phyloP scores from a whole-genome alignment of 2,797 vertebrate species.

The Crocodylus rhombifer region DNA sequence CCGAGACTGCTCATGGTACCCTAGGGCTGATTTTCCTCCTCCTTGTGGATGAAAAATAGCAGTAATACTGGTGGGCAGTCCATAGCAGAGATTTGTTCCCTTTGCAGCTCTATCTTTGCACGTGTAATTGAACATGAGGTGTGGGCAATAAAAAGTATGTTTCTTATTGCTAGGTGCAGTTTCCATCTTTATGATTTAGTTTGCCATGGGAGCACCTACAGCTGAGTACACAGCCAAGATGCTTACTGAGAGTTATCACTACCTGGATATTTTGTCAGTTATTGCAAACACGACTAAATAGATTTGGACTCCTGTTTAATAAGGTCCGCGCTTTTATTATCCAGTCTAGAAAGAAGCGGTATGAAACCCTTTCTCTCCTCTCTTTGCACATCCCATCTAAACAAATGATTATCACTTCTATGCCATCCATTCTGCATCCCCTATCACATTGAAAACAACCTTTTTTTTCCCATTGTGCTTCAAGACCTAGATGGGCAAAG shows the following conservation, averaged over 20 bases:
- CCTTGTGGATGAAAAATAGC: rapidly evolving
- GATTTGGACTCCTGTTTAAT: not conserved
- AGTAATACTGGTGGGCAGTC: rapidly evolving
- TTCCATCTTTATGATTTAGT: not conserved
- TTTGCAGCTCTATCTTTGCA: rapidly evolving
- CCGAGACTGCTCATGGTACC: not conserved
- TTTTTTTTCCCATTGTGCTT: no score
- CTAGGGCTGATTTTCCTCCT: rapidly evolving
- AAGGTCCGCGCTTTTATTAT: not conserved
- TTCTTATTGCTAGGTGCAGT: not conserved
- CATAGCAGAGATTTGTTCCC: not conserved
- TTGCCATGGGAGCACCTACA: not conserved
- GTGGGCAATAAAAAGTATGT: rapidly evolving
- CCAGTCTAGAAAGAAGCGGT: not conserved
- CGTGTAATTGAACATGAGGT: rapidly evolving
- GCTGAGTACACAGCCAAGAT: not conserved
- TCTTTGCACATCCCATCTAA: not conserved
- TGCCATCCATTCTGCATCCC: not conserved
- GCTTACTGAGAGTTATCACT: not conserved
- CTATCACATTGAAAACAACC: not conserved
- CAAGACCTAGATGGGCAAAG: no score
- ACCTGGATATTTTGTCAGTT: not conserved
- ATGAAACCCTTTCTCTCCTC: not conserved
- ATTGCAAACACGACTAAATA: not conserved
- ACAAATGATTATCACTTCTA: not conserved